Conservation (phyloP, 1,140 invertebrate genomes). For the Riptortus pedestris region DNA sequence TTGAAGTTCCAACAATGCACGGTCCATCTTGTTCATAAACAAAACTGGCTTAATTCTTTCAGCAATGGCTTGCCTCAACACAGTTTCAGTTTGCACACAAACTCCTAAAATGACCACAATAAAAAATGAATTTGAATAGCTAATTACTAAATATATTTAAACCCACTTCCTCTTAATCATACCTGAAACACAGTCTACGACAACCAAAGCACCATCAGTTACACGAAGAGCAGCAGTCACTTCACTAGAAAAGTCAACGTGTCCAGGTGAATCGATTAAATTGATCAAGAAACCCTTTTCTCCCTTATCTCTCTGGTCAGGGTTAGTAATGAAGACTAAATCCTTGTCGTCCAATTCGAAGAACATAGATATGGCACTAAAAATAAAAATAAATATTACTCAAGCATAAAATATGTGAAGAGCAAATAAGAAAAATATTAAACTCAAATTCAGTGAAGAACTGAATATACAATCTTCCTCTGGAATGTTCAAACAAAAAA, state of each 20-base stretch:
- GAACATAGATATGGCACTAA: conserved; percentile 95
- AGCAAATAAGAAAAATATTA: too few species aligned
- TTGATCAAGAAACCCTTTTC: conserved; percentile 97
- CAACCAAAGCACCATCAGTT: conserved; percentile 96
- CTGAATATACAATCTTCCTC: too few species aligned
- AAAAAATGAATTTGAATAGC: neutral
- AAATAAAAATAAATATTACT: conserved; percentile 23
- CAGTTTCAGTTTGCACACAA: conserved; percentile 98
- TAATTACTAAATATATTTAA: too few species aligned
- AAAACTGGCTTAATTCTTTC: conserved; percentile 98
- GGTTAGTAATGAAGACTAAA: conserved; percentile 76
- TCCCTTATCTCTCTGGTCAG: conserved; percentile 78
- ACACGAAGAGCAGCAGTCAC: conserved; percentile 97
- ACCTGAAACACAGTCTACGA: conserved; percentile 99
- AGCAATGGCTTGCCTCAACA: conserved; percentile 95
- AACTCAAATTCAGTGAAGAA: too few species aligned
- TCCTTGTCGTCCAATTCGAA: conserved; percentile 91
- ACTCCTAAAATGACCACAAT: conserved; percentile 56
- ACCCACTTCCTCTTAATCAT: too few species aligned
- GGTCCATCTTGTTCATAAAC: conserved; percentile 99
- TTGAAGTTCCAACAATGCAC: conserved; percentile 89
- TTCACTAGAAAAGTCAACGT: conserved; percentile 99
- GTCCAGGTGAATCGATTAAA: conserved; percentile 96
- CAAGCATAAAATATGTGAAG: neutral
- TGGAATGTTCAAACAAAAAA: too few species aligned